phyloP scores from a whole-genome alignment of 1,140 invertebrate species.

The Eufriesea mexicana region DNA sequence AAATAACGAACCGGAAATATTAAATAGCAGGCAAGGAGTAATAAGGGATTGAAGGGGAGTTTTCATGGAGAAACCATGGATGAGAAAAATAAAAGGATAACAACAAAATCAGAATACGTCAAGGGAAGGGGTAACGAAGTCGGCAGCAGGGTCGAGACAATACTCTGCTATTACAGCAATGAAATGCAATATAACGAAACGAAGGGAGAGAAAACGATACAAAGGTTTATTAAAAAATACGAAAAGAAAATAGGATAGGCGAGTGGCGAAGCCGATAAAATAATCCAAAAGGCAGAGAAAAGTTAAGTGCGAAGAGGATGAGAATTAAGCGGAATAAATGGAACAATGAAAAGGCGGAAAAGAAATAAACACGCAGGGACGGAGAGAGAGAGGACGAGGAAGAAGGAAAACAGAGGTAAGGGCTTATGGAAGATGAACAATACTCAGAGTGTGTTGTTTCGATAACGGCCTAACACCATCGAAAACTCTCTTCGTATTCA shows the following conservation, averaged over 20 bases:
- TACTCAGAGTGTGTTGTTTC: neutral
- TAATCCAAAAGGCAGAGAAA: neutral
- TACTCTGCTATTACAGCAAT: neutral
- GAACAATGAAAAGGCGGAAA: neutral
- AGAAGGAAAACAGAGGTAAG: neutral
- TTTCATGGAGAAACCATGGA: neutral
- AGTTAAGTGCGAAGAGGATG: neutral
- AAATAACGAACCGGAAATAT: neutral
- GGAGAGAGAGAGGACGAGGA: neutral
- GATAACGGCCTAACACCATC: slow-evolving; percentile 12
- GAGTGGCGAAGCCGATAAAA: neutral
- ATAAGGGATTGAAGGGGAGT: neutral
- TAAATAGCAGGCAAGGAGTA: neutral
- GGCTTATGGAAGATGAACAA: neutral
- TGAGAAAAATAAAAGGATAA: neutral
- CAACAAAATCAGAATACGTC: neutral
- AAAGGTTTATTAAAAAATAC: neutral
- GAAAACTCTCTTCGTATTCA: neutral
- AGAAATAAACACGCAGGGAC: neutral
- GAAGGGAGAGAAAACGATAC: neutral
- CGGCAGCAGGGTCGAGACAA: neutral
- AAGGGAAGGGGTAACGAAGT: neutral
- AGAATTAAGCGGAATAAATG: neutral
- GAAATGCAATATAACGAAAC: neutral
- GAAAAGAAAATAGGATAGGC: neutral